Evolutionary conservation across 2,888 invertebrate genomes (phyloP).

Genomic region (Anodontia alba): DNA sequence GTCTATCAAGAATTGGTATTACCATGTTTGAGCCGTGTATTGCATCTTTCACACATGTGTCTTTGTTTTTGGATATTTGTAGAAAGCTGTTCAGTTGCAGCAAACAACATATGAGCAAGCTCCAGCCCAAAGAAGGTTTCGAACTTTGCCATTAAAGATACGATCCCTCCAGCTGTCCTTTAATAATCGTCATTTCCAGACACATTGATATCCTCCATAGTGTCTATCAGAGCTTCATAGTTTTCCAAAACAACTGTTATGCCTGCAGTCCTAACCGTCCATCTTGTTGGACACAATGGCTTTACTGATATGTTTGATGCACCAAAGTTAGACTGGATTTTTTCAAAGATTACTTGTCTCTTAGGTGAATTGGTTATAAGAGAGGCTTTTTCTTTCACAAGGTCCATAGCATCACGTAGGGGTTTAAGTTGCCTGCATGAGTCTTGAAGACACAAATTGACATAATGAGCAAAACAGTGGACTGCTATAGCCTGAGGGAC

Average conservation of each 20-base stretch:
- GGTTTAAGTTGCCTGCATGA: constrained; percentile 30
- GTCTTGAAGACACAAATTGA: constrained; percentile 43
- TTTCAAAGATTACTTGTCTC: constrained; percentile 33
- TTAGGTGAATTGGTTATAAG: constrained; percentile 50
- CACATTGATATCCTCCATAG: constrained; percentile 42
- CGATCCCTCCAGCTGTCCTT: constrained; percentile 42
- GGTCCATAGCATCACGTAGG: constrained; percentile 44
- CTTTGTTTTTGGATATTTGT: constrained; percentile 36
- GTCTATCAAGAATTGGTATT: constrained; percentile 19
- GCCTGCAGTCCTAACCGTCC: constrained; percentile 45
- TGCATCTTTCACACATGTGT: constrained; percentile 35
- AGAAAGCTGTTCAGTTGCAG: constrained; percentile 44
- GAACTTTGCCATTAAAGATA: constrained; percentile 41
- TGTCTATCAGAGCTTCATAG: constrained; percentile 36
- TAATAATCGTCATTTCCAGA: constrained; percentile 34
- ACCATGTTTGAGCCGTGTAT: constrained; percentile 1
- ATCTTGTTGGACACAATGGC: constrained; percentile 52
- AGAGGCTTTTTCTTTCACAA: constrained; percentile 38
- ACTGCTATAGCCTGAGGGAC: constrained; percentile 31
- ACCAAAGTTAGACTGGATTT: constrained; percentile 25
- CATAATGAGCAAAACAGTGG: constrained; percentile 48
- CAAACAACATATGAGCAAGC: constrained; percentile 45
- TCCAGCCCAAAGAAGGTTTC: constrained; percentile 43
- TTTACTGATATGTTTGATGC: constrained; percentile 5
- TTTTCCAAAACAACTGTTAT: constrained; percentile 35